Base-by-base conservation (phyloP, 2,113 vertebrate genomes). In the Egretta garzetta region DNA sequence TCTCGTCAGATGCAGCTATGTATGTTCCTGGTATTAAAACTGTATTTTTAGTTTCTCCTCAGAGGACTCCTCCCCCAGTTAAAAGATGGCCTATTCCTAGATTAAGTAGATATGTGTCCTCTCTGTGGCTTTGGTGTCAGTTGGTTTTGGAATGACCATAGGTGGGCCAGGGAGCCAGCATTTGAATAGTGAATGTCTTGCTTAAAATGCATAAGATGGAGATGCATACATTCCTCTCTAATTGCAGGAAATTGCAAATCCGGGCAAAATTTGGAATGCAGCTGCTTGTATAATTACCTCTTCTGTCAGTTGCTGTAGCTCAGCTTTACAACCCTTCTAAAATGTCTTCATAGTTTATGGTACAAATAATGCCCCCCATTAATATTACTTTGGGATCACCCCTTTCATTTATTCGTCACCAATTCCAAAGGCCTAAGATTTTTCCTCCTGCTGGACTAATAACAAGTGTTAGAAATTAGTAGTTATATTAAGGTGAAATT, bases 251-350 rank as follows among this genome's bases (percentile, higher is more conserved):
- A 93, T 86, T 95, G 90, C 96, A 94, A 93, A 94, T 97, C 88
- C 14, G 0, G 12, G 86, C 93, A 93, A 95, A 97, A 96, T 83
- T 83, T 83, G 94, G 94, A 91, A 88, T 88, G 94, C 96, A 96
- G 94, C 96, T 97, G 94, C 91, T 94, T 88, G 81, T 96, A 75
- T 97, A 97, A 96, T 97, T 96, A 93, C 89, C 91, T 96, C 72
- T 97, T 80, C 77, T 91, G 75, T 92, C 75, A 86, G 72, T 92
- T 95, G 85, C 86, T 92, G 2, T 86, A 94, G 95, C 93, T 97
- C 93, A 94, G 93, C 83, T 96, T 96, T 95, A 88, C 84, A 94
- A 53, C 66, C 62, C 53, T 90, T 93, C 71, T 92, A 33, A 95
- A 94, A 91, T n/a, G n/a, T 53, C 86, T 93, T 73, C 39, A 2